Base-by-base conservation (phyloP, 2,797 vertebrate species). In the Rhynchotus rufescens region DNA sequence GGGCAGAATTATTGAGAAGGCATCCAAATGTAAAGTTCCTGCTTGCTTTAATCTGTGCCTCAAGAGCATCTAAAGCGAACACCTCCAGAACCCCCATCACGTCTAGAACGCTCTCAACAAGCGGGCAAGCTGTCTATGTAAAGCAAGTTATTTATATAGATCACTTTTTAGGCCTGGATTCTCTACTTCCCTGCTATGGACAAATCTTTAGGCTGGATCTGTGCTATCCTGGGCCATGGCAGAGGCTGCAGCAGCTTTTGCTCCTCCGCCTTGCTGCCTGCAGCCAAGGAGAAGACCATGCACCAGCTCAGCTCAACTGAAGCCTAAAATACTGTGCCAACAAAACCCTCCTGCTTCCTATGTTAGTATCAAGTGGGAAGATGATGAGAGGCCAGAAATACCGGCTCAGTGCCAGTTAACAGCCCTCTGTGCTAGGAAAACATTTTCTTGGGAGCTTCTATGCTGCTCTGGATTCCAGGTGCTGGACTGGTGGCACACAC, bases 391-490 rank as follows among this genome's bases (percentile, higher is more conserved):
- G 73, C 80, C 86, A 94, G 69, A 85, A 92, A 76, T 22, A 36
- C 42, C 32, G 81, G 89, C 88, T 40, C 38, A 69, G 81, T 75
- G 90, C 79, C 90, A 94, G 85, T 26, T 44, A 60, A 61, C 92
- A 74, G 75, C 74, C 7, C 26, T 28, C 64, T 69, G 4, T 34
- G 66, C 59, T 78, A 51, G 59, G 51, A 88, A 85, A 94, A 73
- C 81, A 82, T 66, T 85, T 90, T 38, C 79, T 66, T 75, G 76
- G 91, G 90, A 90, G 80, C 73, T 76, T 95, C 90, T 69, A 88
- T 12, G 54, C 47, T 28, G 54, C 64, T 83, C 76, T 38, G 47
- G 89, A 86, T 28, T 54, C 81, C 62, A 54, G 26, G 76, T 49
- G 88, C 79, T 85, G 84, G 84, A 51, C 54, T 54, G 45, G 51